Base-by-base conservation (phyloP, 2,797 vertebrate species). In the Benthosema pterotum region DNA sequence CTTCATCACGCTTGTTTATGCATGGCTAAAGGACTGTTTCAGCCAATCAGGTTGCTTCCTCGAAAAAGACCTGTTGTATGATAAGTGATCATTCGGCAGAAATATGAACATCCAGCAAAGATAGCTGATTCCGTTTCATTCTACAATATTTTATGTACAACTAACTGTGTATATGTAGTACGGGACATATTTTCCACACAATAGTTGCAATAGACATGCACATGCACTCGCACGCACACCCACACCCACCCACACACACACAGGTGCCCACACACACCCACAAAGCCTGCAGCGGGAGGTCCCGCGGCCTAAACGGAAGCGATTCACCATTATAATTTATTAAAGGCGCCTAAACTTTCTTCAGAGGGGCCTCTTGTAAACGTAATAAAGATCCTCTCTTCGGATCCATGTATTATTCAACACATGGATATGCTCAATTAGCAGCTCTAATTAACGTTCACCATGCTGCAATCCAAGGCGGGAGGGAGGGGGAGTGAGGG, bases 341-440 rank as follows among this genome's bases (percentile, higher is more conserved):
- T 77, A 86, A 86, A 80, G 63, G 56, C 75, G 74, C 62, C 65
- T 84, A 85, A 88, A 89, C 71, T 71, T 87, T 84, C 80, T 82
- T 85, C 71, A 74, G 78, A 83, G 67, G 32, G 32, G 65, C 74
- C 67, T 75, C 60, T 61, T 69, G 69, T 68, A 67, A 80, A 77
- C 43, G 15, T 62, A 81, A 80, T 82, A 75, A 83, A 78, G 69
- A 68, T 55, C 67, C 69, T 47, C 67, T 73, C 73, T 65, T 79
- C 65, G 60, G 60, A 83, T 53, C 60, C 78, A 88, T 89, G 89
- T 85, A 80, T 90, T 84, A 87, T 88, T 86, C 81, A 88, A 64
- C 77, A 67, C 83, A 78, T 69, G 79, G 83, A 80, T 85, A 72
- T 75, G 81, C 83, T 85, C 85, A 87, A 88, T 87, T 87, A 86